Percentiles rank a stretch among this genome's conserved stretches.
Conservation (phyloP, 2,888 invertebrate genomes). For the Lasioglossum vierecki region DNA sequence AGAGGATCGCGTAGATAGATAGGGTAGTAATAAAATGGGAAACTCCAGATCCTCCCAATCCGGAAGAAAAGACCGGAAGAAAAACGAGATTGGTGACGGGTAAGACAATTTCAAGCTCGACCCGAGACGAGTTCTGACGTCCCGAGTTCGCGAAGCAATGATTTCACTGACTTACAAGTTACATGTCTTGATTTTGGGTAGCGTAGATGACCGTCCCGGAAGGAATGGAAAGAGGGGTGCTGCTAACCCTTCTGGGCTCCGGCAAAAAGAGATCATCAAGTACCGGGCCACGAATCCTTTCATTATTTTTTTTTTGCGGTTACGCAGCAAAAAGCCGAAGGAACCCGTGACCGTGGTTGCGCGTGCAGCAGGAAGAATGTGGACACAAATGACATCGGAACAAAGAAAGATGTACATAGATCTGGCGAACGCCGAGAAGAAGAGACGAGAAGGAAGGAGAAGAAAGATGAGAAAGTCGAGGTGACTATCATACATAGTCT, state of each 20-base stretch:
- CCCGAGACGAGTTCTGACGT: not conserved
- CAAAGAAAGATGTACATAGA: slow-evolving; percentile 79
- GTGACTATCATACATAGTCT: slow-evolving; percentile 4
- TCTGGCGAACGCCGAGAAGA: slow-evolving; percentile 78
- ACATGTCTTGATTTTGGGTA: slow-evolving; percentile 69
- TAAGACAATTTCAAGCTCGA: slow-evolving; percentile 52
- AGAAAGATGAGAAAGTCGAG: slow-evolving; percentile 62
- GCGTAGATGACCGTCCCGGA: slow-evolving; percentile 60
- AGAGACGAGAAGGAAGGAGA: slow-evolving; percentile 69
- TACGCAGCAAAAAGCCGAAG: slow-evolving; percentile 75
- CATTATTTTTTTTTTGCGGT: slow-evolving; percentile 77
- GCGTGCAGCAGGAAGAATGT: slow-evolving; percentile 77
- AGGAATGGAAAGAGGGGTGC: slow-evolving; percentile 20
- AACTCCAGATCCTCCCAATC: slow-evolving; percentile 49
- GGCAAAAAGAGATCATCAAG: slow-evolving; percentile 8
- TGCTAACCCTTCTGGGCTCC: not conserved
- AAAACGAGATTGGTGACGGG: slow-evolving; percentile 34
- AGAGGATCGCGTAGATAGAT: not conserved
- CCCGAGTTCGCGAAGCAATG: not conserved
- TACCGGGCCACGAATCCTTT: slow-evolving; percentile 78
- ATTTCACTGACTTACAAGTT: slow-evolving; percentile 34
- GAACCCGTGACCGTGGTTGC: slow-evolving; percentile 77
- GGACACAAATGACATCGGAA: slow-evolving; percentile 75
- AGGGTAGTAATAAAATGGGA: slow-evolving; percentile 53
- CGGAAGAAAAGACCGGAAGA: slow-evolving; percentile 48